Evolutionary conservation across 2,888 invertebrate species (phyloP).

Genomic region (Drosophila pegasa): DNA sequence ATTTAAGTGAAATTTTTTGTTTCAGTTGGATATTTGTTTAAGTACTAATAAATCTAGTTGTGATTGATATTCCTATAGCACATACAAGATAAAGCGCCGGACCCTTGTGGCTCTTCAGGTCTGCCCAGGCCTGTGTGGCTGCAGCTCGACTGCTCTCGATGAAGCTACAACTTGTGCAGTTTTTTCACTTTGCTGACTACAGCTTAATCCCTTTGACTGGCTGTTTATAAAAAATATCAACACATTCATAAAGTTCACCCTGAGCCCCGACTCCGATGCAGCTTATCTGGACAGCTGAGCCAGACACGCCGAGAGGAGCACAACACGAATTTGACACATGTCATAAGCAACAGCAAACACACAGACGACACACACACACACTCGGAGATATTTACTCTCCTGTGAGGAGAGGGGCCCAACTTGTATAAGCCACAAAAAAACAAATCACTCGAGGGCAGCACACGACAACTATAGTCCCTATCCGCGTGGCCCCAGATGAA

Average conservation of each 20-base stretch:
- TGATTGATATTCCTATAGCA: slow-evolving; percentile 23
- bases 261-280: slow-evolving; percentile 1
- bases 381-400: background rate
- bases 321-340: slow-evolving; percentile 71
- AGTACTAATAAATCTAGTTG: slow-evolving; percentile 22
- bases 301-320: slow-evolving; percentile 36
- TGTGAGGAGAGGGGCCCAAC: slow-evolving; percentile 16
- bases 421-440: slow-evolving; percentile 70
- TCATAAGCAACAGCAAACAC: slow-evolving; percentile 64
- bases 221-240: slow-evolving; percentile 40
- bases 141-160: slow-evolving; percentile 28
- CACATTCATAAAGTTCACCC: slow-evolving; percentile 13
- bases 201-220: slow-evolving; percentile 63
- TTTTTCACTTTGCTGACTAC: slow-evolving; percentile 51
- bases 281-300: slow-evolving; percentile 57
- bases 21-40: background rate
- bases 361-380: slow-evolving; percentile 21
- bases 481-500: slow-evolving; percentile 2
- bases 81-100: slow-evolving; percentile 2
- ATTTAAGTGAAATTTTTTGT: background rate
- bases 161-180: slow-evolving; percentile 18
- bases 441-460: slow-evolving; percentile 74
- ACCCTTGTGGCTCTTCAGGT: slow-evolving; percentile 7
- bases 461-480: slow-evolving; percentile 25
- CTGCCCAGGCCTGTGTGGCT: slow-evolving; percentile 20